These are phyloP conservation scores for Ips typographus DNA, from an alignment of 1,140 invertebrate genomes.

Conservation along the genomic window DNA sequence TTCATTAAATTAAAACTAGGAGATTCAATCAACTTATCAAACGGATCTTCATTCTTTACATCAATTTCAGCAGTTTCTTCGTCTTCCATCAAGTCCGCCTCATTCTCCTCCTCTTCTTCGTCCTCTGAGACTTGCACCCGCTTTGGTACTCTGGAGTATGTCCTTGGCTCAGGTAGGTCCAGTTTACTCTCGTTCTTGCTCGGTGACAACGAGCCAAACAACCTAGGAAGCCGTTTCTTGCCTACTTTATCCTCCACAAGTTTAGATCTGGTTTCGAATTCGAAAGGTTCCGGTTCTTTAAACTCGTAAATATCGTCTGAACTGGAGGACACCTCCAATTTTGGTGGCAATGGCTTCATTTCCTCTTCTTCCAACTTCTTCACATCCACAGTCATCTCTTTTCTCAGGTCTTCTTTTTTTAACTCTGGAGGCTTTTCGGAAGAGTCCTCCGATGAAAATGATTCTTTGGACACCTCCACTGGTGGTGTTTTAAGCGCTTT, in stretches of 20 bases:
- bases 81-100: slow-evolving; percentile 34
- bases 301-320: slow-evolving; percentile 84
- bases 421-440: slow-evolving; percentile 48
- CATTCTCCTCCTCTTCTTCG: slow-evolving; percentile 34
- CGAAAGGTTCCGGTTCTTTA: slow-evolving; percentile 84
- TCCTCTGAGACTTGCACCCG: slow-evolving; percentile 36
- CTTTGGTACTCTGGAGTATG: slow-evolving; percentile 40
- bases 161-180: slow-evolving; percentile 23
- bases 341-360: background rate
- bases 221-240: slow-evolving; percentile 58
- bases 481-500: slow-evolving; percentile 59
- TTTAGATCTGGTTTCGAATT: slow-evolving; percentile 67
- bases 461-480: slow-evolving; percentile 47
- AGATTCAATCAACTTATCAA: slow-evolving; percentile 57
- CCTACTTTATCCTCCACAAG: slow-evolving; percentile 55
- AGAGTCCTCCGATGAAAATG: slow-evolving; percentile 50
- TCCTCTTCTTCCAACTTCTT: slow-evolving; percentile 13
- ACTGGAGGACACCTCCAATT: slow-evolving; percentile 22
- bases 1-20: slow-evolving; percentile 48
- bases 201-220: slow-evolving; percentile 58
- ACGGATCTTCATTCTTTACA: slow-evolving; percentile 49
- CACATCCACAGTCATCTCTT: slow-evolving; percentile 36
- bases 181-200: slow-evolving; percentile 24
- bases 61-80: background rate
- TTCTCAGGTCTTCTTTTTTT: slow-evolving; percentile 13